Conservation (phyloP, 2,888 invertebrate genomes). For the Amphiduros pacificus region DNA sequence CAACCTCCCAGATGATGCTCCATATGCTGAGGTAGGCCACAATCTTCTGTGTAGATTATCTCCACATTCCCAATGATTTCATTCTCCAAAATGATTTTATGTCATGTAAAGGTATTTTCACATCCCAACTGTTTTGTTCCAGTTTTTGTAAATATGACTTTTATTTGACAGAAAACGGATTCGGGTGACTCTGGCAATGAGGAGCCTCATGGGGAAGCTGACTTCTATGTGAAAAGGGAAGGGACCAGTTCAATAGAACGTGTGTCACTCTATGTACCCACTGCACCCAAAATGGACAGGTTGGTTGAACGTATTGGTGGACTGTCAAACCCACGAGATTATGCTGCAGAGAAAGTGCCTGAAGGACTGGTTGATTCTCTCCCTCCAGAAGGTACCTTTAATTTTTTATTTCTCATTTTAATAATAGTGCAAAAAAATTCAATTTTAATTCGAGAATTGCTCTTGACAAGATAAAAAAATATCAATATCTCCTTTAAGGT, state of each 20-base stretch:
- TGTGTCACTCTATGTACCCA: conserved; percentile 6
- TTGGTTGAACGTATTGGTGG: conserved; percentile 68
- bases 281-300: conserved; percentile 59
- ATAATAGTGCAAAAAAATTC: background rate
- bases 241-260: conserved; percentile 24
- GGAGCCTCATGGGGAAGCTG: conserved; percentile 72
- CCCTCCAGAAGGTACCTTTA: conserved; percentile 70
- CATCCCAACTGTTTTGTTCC: too few species aligned
- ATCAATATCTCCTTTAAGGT: too few species aligned
- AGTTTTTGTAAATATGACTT: too few species aligned
- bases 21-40: conserved; percentile 22
- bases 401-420: background rate
- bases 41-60: too few species aligned
- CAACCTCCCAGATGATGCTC: conserved; percentile 52
- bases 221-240: conserved; percentile 59
- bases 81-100: too few species aligned
- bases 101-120: too few species aligned
- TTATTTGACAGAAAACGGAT: conserved; percentile 69
- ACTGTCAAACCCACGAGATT: conserved; percentile 64
- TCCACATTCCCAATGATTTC: too few species aligned
- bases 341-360: conserved; percentile 64
- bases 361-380: conserved; percentile 72
- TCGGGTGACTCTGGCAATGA: conserved; percentile 94
- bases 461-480: too few species aligned
- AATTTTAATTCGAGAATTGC: too few species aligned